Conservation (phyloP, 2,888 invertebrate genomes). For the Neoitamus cyanurus region DNA sequence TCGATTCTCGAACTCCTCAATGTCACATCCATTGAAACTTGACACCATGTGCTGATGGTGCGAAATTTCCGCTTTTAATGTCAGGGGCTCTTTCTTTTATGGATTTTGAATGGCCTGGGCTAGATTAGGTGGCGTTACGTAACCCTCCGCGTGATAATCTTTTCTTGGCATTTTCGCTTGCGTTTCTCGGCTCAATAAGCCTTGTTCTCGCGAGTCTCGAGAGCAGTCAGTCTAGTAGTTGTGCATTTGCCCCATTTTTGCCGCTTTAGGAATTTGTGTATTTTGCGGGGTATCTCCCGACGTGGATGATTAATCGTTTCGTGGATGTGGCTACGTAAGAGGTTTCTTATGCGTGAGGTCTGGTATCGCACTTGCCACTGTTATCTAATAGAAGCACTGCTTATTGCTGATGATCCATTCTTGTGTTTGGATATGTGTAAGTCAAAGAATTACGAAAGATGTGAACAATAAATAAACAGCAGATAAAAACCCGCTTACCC, state of each 20-base stretch:
- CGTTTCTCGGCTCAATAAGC: background rate
- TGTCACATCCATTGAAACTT: constrained; percentile 26
- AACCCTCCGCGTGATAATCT: background rate
- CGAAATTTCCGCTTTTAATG: constrained; percentile 33
- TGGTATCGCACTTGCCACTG: background rate
- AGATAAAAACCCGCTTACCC: background rate
- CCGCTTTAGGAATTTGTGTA: background rate
- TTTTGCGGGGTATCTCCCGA: background rate
- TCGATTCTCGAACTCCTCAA: constrained; percentile 36
- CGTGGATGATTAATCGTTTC: too few relatives aligned
- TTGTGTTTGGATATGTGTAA: background rate
- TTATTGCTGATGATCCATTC: background rate
- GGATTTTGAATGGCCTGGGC: background rate
- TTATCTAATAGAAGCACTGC: background rate
- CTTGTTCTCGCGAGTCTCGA: background rate
- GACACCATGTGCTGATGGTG: constrained; percentile 36
- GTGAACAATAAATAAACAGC: too few relatives aligned
- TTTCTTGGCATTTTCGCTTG: background rate
- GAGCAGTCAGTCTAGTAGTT: background rate
- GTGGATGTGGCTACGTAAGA: too few relatives aligned
- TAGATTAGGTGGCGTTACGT: constrained; percentile 22
- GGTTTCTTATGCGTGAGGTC: too few relatives aligned
- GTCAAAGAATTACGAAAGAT: background rate
- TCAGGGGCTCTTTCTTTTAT: constrained; percentile 4
- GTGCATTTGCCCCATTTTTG: background rate